These are phyloP conservation scores for Patagioenas fasciata DNA, from an alignment of 2,113 vertebrate species.

Conservation along the genomic window DNA sequence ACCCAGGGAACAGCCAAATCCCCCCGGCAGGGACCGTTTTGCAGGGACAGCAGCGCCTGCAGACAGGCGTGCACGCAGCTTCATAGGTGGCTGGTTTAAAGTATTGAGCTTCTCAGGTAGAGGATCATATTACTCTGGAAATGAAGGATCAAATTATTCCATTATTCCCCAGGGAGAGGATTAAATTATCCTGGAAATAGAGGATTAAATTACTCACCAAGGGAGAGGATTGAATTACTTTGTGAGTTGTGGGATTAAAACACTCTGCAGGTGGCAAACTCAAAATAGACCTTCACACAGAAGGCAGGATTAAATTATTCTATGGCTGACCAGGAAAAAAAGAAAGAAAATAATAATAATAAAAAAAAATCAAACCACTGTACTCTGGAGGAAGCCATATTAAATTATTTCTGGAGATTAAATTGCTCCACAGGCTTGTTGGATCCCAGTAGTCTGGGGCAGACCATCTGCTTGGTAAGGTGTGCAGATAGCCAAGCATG, in stretches of 20 bases:
- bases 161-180: constrained; percentile 60
- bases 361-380: neutral
- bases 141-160: constrained; percentile 58
- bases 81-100: constrained; percentile 6
- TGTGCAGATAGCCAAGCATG: constrained; percentile 30
- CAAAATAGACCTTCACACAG: constrained; percentile 59
- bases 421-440: constrained; percentile 56
- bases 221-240: constrained; percentile 68
- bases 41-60: neutral
- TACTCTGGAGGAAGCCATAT: constrained; percentile 57
- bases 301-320: constrained; percentile 71
- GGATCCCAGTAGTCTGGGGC: constrained; percentile 53
- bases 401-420: constrained; percentile 68
- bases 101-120: constrained; percentile 20
- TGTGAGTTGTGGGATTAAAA: constrained; percentile 64
- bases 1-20: rapidly evolving
- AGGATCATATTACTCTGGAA: constrained; percentile 54
- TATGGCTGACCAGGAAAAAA: constrained; percentile 10
- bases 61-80: neutral
- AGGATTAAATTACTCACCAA: constrained; percentile 72
- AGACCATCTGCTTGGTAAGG: constrained; percentile 62
- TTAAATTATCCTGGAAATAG: constrained; percentile 70
- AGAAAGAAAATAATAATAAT: neutral
- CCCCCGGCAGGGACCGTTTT: rapidly evolving
- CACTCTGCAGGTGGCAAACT: constrained; percentile 51